Percentiles rank a stretch among this genome's conserved stretches.
These are phyloP conservation scores for Leptopterna dolabrata DNA, from an alignment of 2,888 invertebrate genomes.

Conservation along the genomic window DNA sequence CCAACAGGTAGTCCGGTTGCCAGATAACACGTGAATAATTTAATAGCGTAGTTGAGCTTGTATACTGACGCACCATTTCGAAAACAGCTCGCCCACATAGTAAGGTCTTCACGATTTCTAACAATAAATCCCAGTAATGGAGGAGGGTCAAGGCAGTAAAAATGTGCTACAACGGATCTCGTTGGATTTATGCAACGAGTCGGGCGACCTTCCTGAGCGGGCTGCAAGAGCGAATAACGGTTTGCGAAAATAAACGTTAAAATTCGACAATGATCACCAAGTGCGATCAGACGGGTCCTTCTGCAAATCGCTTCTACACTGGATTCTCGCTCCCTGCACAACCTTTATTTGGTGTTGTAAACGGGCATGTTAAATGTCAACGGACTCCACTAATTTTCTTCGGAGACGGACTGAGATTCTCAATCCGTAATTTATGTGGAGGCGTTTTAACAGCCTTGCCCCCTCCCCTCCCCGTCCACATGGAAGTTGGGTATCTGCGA, in stretches of 20 bases:
- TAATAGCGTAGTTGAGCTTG: neutral
- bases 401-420: neutral
- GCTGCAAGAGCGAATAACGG: neutral
- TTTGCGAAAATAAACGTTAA: neutral
- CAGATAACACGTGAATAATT: too few relatives aligned
- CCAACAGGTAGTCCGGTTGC: too few relatives aligned
- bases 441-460: conserved; percentile 8
- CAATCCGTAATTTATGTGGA: neutral
- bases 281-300: neutral
- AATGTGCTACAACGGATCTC: neutral
- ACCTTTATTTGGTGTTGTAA: neutral
- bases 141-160: neutral
- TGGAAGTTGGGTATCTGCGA: neutral
- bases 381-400: conserved; percentile 23
- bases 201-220: neutral
- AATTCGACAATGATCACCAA: conserved; percentile 13
- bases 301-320: neutral
- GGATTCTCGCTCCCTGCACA: neutral
- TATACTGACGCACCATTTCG: neutral
- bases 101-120: neutral
- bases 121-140: neutral
- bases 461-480: neutral
- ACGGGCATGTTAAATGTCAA: conserved; percentile 28
- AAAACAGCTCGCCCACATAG: neutral
- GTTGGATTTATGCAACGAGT: neutral